Base-by-base conservation (phyloP, 2,113 vertebrate species). In the Ursus arctos region DNA sequence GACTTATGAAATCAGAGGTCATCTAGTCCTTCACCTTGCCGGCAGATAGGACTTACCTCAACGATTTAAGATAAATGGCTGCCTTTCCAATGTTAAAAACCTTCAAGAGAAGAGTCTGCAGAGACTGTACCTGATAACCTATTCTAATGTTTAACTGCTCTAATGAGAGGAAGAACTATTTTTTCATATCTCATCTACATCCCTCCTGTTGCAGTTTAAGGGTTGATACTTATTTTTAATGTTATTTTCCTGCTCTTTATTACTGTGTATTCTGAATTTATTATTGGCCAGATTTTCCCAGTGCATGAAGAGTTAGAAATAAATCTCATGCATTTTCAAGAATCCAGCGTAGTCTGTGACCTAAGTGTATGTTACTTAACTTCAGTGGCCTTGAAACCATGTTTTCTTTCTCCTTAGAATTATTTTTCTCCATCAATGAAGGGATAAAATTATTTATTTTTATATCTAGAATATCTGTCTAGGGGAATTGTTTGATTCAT, bases 221-320 rank as follows among this genome's bases (percentile, higher is more conserved):
- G 7, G 79, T 65, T 96, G 96, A 91, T 97, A 91, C 85, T 98
- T 96, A 97, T 93, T 97, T 97, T 98, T 96, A 98, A 95, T 97
- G 98, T 97, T 97, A 96, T 97, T 97, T 98, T 95, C 84, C 71
- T 97, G 47, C 59, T 96, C 77, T 95, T 98, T 97, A 97, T 94
- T 97, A 86, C 97, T 95, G 6, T 96, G 77, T 61, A 59, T 98
- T 94, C 76, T 92, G 53, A 97, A 97, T 97, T 97, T 96, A 97
- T 97, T 97, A 96, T 95, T 96, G 93, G 63, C 69, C 57, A 96
- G 80, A 97, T 97, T 97, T 98, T 97, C 91, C 94, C 95, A 96
- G 93, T 55, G 88, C 76, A 82, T 93, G 76, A 97, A 95, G 43
- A 90, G 43, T 67, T 88, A 86, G 88, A 71, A 67, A 96, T 97